Conservation (phyloP, 2,888 invertebrate genomes). For the Andrena bucephala region DNA sequence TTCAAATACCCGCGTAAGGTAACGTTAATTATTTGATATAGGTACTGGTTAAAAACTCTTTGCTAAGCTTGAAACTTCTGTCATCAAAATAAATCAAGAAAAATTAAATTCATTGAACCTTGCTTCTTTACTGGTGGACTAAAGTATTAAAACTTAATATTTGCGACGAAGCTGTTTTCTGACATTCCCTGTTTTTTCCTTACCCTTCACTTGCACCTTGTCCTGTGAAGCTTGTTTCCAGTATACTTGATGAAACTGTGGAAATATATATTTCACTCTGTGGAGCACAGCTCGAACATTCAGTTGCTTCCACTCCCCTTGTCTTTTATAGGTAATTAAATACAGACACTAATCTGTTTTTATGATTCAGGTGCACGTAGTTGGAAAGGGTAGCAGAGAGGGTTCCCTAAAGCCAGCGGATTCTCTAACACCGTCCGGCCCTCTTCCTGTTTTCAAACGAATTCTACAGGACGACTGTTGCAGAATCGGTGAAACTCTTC, state of each 20-base stretch:
- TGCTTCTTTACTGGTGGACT: too few relatives aligned
- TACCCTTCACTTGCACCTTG: too few relatives aligned
- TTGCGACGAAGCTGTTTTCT: too few relatives aligned
- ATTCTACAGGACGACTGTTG: slow-evolving; percentile 91
- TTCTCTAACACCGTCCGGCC: slow-evolving; percentile 88
- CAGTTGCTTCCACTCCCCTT: background rate
- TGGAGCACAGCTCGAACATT: too few relatives aligned
- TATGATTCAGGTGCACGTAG: slow-evolving; percentile 89
- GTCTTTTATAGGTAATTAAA: background rate
- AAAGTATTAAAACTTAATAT: too few relatives aligned
- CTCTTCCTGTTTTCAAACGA: slow-evolving; percentile 92
- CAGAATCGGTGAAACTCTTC: slow-evolving; percentile 91
- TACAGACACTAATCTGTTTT: background rate
- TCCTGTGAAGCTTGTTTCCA: background rate
- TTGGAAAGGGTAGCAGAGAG: slow-evolving; percentile 90
- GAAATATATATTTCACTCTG: background rate
- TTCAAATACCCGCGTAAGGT: too few relatives aligned
- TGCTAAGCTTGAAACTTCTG: too few relatives aligned
- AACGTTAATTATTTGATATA: too few relatives aligned
- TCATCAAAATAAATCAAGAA: too few relatives aligned
- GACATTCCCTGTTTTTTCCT: too few relatives aligned
- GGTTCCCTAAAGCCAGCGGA: slow-evolving; percentile 90
- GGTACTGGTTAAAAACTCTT: too few relatives aligned
- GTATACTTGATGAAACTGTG: background rate
- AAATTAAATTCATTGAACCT: too few relatives aligned